Evolutionary conservation across 2,888 invertebrate genomes (phyloP), one percentile per base, ranked within the genome.

Genomic region (Pyrochroa serraticornis): DNA sequence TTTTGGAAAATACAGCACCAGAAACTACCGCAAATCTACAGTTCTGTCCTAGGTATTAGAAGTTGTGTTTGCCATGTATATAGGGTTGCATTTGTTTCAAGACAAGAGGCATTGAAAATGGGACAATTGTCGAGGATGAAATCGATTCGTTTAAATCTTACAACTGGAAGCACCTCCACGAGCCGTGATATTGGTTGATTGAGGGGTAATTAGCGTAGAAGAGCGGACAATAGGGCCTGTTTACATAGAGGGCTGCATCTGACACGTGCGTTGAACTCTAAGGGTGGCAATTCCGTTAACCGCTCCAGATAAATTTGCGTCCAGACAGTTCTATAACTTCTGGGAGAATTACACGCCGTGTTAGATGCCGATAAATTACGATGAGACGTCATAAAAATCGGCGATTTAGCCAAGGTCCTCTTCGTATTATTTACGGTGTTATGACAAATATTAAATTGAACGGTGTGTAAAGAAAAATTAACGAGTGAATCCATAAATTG

Each of bases 231-330:
- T 63, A 51, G 63, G 39, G 45, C 58, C 56, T 64, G 62, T 65
- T 64, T 62, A 62, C 62, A 64, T 54, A 62, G 63, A 65, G 60
- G 62, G 63, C 63, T 65, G 65, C 30, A 60, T 48, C 61, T 63
- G 65, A 65, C 65, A 65, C 62, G 63, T 63, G 62, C 62, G 64
- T 45, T 58, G 42, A 59, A 47, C 41, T 61, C 50, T 41, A 51
- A 59, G 63, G 63, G 63, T 53, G 59, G 62, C 52, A 60, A 53
- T 58, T 43, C 54, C 41, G 13, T 10, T 32, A 56, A 49, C 55
- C 33, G 32, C 36, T 22, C 38, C 50, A 54, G 59, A 55, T 55
- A 54, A 55, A 59, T 54, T 55, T 50, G 42, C 49, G 54, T 59
- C 54, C 50, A 52, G 48, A 45, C 58, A 53, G 39, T 58, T 58